phyloP scores from a whole-genome alignment of 2,797 vertebrate species.

The Meriones psammophilus region DNA sequence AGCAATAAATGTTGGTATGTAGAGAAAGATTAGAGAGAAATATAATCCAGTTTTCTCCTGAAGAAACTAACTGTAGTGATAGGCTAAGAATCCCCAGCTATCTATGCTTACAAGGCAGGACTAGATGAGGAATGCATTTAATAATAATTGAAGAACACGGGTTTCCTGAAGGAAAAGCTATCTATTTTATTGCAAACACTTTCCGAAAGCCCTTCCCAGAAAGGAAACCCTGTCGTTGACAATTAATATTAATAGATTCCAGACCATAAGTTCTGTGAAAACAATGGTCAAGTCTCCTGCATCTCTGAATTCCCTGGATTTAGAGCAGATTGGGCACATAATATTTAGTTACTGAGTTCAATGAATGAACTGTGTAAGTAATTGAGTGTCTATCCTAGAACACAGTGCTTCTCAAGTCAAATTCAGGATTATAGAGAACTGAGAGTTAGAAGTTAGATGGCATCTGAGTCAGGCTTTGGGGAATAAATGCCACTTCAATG shows the following conservation, averaged over 20 bases:
- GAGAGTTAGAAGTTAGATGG: background rate
- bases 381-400: background rate
- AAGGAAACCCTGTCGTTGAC: background rate
- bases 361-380: background rate
- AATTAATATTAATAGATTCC: background rate
- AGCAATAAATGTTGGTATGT: conserved; percentile 8
- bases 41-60: background rate
- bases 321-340: background rate
- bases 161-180: conserved; percentile 5
- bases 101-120: conserved; percentile 14
- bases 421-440: background rate
- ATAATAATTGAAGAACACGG: background rate
- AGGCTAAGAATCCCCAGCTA: background rate
- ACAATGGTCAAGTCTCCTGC: background rate
- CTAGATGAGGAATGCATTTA: background rate
- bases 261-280: background rate
- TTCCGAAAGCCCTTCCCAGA: background rate
- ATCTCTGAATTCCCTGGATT: background rate
- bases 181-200: background rate
- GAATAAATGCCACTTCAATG: background rate
- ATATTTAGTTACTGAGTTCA: conserved; percentile 23
- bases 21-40: conserved; percentile 14
- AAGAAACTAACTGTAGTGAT: conserved; percentile 10
- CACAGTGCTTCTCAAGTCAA: background rate
- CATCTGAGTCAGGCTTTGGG: background rate